Evolutionary conservation across 1,140 invertebrate genomes (phyloP).

Genomic region (Holotrichia oblita): DNA sequence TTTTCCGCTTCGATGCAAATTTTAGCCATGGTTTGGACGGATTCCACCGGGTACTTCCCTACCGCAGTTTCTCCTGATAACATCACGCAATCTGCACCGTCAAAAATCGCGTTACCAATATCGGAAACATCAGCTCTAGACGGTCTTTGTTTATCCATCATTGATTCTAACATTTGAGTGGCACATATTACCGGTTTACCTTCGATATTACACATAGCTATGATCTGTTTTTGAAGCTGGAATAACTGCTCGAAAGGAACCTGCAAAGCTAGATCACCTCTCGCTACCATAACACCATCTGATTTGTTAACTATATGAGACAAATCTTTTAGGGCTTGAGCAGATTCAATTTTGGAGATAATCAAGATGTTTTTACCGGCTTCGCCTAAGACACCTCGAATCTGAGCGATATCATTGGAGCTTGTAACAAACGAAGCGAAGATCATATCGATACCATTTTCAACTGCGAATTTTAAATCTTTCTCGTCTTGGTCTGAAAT

Average conservation of each 20-base stretch:
- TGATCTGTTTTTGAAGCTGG: constrained; percentile 85
- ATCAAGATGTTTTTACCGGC: constrained; percentile 78
- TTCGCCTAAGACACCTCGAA: constrained; percentile 62
- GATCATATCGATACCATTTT: constrained; percentile 69
- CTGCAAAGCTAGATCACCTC: constrained; percentile 80
- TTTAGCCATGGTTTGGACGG: constrained; percentile 72
- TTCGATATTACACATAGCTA: constrained; percentile 74
- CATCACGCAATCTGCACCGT: constrained; percentile 79
- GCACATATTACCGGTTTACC: constrained; percentile 57
- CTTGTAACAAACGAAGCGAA: neutral
- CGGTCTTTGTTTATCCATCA: constrained; percentile 64
- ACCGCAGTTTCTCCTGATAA: constrained; percentile 80
- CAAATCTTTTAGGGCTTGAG: constrained; percentile 77
- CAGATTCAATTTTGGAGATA: constrained; percentile 81
- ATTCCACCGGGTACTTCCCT: constrained; percentile 72
- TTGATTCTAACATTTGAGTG: constrained; percentile 49
- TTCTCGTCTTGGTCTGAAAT: constrained; percentile 82
- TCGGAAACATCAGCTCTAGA: constrained; percentile 75
- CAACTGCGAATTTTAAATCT: constrained; percentile 78
- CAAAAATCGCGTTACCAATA: constrained; percentile 78
- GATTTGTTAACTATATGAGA: constrained; percentile 73
- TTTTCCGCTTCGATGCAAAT: constrained; percentile 86
- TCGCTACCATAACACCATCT: constrained; percentile 80
- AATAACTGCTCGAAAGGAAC: constrained; percentile 87
- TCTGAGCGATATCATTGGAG: neutral